phyloP scores from a whole-genome alignment of 1,140 invertebrate genomes.

The Thereuonema tuberculata region DNA sequence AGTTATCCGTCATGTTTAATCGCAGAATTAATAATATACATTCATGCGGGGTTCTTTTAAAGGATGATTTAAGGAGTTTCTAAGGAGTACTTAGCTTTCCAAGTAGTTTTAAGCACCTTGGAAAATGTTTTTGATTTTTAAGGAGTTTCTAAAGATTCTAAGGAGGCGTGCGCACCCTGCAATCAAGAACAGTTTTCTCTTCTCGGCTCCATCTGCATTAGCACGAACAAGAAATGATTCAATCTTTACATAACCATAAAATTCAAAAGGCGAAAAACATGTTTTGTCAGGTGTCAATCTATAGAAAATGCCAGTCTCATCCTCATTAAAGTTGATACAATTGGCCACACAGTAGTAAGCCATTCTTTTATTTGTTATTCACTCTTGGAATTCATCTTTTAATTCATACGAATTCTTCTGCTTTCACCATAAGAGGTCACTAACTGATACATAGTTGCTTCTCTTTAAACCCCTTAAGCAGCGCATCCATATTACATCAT shows the following conservation, averaged over 20 bases:
- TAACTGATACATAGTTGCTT: conserved; percentile 10
- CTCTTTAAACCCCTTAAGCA: conserved; percentile 20
- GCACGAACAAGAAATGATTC: neutral
- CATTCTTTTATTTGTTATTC: conserved; percentile 14
- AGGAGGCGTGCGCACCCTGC: too few species aligned
- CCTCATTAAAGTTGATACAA: conserved; percentile 18
- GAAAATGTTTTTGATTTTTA: too few species aligned
- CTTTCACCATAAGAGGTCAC: conserved; percentile 17
- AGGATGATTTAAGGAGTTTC: too few species aligned
- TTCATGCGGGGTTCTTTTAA: too few species aligned
- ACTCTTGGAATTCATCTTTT: conserved; percentile 12
- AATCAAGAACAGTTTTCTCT: neutral
- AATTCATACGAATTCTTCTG: conserved; percentile 19
- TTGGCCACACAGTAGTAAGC: conserved; percentile 12
- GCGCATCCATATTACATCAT: conserved; percentile 17
- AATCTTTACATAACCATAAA: conserved; percentile 24
- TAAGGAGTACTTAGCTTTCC: too few species aligned
- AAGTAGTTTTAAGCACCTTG: too few species aligned
- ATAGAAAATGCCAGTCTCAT: conserved; percentile 19
- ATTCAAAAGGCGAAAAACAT: conserved; percentile 27
- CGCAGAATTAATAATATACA: too few species aligned
- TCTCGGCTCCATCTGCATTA: neutral
- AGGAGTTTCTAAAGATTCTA: too few species aligned
- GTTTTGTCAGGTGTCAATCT: conserved; percentile 24
- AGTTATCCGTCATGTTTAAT: too few species aligned